Evolutionary conservation across 2,797 vertebrate species (phyloP).

Genomic region (Premnoplex brunnescens): DNA sequence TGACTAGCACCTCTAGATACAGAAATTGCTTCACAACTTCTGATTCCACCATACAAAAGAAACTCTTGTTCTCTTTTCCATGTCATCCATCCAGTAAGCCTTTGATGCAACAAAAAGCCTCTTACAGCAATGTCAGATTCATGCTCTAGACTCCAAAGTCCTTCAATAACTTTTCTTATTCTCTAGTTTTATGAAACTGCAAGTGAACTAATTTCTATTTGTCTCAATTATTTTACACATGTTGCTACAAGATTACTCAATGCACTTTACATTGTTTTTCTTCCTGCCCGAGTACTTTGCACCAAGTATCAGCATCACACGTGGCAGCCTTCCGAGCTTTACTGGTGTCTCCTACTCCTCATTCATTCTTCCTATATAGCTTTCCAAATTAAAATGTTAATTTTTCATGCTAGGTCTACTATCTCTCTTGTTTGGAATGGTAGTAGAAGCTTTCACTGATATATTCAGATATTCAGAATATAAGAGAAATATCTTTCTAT

Average conservation of each 20-base stretch:
- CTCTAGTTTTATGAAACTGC: background rate
- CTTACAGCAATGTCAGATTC: background rate
- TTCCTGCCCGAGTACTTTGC: background rate
- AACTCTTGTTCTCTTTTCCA: background rate
- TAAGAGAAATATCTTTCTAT: background rate
- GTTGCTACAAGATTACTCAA: background rate
- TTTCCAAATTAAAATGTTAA: background rate
- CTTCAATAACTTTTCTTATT: background rate
- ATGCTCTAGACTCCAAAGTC: background rate
- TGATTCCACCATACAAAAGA: background rate
- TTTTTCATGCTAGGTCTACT: background rate
- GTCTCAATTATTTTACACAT: background rate
- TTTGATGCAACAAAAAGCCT: background rate
- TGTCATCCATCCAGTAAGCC: background rate
- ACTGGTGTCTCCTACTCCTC: background rate
- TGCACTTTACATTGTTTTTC: background rate
- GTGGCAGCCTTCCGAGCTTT: background rate
- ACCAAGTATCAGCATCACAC: fast-evolving
- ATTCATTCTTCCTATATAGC: background rate
- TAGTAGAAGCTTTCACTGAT: background rate
- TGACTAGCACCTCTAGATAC: background rate
- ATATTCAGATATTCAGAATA: background rate
- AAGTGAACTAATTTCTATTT: background rate
- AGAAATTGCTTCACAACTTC: background rate
- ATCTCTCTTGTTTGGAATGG: background rate